Evolutionary conservation across 2,888 invertebrate species (phyloP).

Genomic region (Tridacna crocea): DNA sequence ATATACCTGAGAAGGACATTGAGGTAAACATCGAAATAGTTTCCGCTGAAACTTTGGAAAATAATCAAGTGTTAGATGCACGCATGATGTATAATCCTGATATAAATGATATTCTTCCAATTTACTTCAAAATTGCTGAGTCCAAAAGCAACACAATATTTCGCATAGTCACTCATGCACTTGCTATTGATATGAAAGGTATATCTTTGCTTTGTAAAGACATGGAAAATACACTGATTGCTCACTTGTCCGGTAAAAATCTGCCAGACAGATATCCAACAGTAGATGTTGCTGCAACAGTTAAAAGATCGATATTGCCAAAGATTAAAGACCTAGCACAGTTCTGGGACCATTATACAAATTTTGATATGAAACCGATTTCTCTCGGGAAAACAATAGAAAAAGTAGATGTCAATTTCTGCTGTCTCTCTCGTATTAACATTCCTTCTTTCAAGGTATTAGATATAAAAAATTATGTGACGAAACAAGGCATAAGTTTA

Average conservation of each 20-base stretch:
- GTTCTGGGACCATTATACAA: slow-evolving; percentile 37
- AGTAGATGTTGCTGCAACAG: slow-evolving; percentile 35
- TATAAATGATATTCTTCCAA: slow-evolving; percentile 41
- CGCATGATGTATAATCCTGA: slow-evolving; percentile 34
- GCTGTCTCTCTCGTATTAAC: slow-evolving; percentile 21
- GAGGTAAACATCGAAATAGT: slow-evolving; percentile 39
- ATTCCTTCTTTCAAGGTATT: slow-evolving; percentile 27
- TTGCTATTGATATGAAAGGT: slow-evolving; percentile 35
- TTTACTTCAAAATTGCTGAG: slow-evolving; percentile 42
- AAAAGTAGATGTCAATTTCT: slow-evolving; percentile 30
- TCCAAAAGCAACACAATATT: slow-evolving; percentile 31
- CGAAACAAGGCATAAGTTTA: slow-evolving; percentile 27
- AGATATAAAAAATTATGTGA: slow-evolving; percentile 20
- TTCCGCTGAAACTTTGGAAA: slow-evolving; percentile 34
- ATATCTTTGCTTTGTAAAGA: slow-evolving; percentile 44
- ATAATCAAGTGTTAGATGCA: slow-evolving; percentile 25
- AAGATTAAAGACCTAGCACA: slow-evolving; percentile 36
- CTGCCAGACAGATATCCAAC: slow-evolving; percentile 39
- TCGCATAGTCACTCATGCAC: slow-evolving; percentile 38
- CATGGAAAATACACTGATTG: slow-evolving; percentile 38
- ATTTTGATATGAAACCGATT: slow-evolving; percentile 37
- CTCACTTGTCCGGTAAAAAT: slow-evolving; percentile 31
- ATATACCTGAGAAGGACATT: slow-evolving; percentile 20
- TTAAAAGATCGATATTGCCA: slow-evolving; percentile 27
- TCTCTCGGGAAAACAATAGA: slow-evolving; percentile 26